A percentile compares a stretch with the other conserved stretches of the same genome.
Conservation (phyloP, 2,113 vertebrate genomes). For the Chauna torquata region DNA sequence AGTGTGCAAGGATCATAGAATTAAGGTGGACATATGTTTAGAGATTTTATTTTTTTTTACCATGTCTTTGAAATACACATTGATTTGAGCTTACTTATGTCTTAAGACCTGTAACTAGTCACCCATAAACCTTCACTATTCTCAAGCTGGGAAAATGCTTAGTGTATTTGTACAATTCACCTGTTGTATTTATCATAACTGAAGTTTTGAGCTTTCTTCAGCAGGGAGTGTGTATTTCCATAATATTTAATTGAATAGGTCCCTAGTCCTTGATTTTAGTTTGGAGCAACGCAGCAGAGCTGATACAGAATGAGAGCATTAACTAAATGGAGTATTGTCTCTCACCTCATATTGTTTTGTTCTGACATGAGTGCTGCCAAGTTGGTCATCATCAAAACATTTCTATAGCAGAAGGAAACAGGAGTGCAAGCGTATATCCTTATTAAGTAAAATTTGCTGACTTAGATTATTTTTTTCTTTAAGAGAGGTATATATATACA, state of each 20-base stretch:
- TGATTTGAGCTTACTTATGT: not conserved
- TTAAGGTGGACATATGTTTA: not conserved
- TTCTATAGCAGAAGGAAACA: not conserved
- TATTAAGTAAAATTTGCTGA: not conserved
- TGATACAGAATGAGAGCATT: not conserved
- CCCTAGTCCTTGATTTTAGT: not conserved
- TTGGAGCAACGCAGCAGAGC: not conserved
- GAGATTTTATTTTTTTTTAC: not conserved
- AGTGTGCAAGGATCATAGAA: not conserved
- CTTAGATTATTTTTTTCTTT: not conserved
- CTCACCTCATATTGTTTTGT: not conserved
- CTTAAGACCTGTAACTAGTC: not conserved
- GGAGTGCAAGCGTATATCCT: not conserved
- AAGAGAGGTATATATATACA: not conserved
- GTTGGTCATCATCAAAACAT: not conserved
- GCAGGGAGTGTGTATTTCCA: not conserved
- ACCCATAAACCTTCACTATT: not conserved
- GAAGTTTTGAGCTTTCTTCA: not conserved
- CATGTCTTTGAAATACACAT: not conserved
- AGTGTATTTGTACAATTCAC: not conserved
- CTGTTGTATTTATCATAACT: not conserved
- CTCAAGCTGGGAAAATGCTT: not conserved
- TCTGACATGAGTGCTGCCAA: not conserved
- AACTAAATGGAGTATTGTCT: not conserved
- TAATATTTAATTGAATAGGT: not conserved